Evolutionary conservation across 2,888 invertebrate genomes (phyloP).

Genomic region (Drosophila ustulata): DNA sequence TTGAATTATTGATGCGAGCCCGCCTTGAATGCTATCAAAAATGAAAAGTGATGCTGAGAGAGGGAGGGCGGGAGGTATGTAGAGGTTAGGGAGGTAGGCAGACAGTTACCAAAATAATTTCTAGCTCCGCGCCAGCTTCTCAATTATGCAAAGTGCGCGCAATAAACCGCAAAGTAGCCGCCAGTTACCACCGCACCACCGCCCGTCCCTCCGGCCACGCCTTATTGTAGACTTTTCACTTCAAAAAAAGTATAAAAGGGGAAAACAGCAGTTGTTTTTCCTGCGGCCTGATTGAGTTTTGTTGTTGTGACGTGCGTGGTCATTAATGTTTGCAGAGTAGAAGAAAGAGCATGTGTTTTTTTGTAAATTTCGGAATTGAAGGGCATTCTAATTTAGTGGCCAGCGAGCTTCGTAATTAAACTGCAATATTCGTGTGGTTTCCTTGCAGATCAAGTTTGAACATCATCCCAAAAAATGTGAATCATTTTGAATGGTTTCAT

Average conservation of each 20-base stretch:
- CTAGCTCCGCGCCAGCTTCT: conserved; percentile 45
- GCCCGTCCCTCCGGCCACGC: background rate
- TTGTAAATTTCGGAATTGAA: background rate
- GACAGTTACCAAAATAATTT: conserved; percentile 64
- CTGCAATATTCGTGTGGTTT: too few species aligned
- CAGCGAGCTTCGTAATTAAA: background rate
- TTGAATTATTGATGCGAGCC: conserved; percentile 72
- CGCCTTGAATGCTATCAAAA: conserved; percentile 47
- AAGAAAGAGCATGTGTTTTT: background rate
- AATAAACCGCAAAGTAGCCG: conserved; percentile 78
- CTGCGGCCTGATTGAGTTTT: conserved; percentile 53
- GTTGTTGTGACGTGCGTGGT: conserved; percentile 71
- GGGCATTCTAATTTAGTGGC: background rate
- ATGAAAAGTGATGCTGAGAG: conserved; percentile 47
- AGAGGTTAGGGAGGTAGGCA: background rate
- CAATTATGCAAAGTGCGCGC: conserved; percentile 80
- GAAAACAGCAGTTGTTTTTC: conserved; percentile 22
- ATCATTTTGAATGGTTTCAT: too few species aligned
- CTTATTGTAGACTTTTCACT: background rate
- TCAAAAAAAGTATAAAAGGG: conserved; percentile 21
- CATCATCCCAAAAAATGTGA: too few species aligned
- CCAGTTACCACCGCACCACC: background rate
- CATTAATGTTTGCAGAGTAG: conserved; percentile 75
- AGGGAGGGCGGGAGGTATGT: background rate
- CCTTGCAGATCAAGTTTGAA: too few species aligned